Evolutionary conservation across 2,797 vertebrate genomes (phyloP).

Genomic region (Leucoraja ocellata): DNA sequence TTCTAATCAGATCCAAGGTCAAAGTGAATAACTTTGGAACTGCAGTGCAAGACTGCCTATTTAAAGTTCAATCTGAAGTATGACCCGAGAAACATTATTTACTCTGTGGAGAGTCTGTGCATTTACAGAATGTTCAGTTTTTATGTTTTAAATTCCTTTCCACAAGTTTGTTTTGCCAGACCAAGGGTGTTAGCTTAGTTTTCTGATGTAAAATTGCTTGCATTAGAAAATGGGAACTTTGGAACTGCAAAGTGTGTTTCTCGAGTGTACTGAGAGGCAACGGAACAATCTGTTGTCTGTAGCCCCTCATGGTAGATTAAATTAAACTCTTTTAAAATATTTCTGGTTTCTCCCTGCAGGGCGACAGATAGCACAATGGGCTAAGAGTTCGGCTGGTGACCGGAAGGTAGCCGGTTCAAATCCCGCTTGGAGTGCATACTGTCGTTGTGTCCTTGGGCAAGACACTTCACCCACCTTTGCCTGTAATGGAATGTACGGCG

Average conservation of each 20-base stretch:
- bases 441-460: too few relatives aligned
- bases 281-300: neutral
- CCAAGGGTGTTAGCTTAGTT: neutral
- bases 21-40: neutral
- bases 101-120: neutral
- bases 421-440: too few relatives aligned
- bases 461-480: too few relatives aligned
- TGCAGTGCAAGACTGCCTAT: neutral
- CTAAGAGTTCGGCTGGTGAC: too few relatives aligned
- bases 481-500: too few relatives aligned
- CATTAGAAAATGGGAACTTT: neutral
- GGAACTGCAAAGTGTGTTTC: neutral
- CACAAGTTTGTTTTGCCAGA: neutral
- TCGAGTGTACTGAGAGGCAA: neutral
- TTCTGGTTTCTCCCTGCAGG: neutral
- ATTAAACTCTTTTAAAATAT: constrained; percentile 12
- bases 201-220: neutral
- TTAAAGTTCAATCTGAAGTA: neutral
- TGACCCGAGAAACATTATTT: neutral
- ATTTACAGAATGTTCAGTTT: neutral
- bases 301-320: neutral
- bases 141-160: neutral
- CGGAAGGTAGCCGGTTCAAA: too few relatives aligned
- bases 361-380: too few relatives aligned
- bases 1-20: neutral